phyloP scores from a whole-genome alignment of 2,797 vertebrate genomes.

The Philypnodon macrostomus region DNA sequence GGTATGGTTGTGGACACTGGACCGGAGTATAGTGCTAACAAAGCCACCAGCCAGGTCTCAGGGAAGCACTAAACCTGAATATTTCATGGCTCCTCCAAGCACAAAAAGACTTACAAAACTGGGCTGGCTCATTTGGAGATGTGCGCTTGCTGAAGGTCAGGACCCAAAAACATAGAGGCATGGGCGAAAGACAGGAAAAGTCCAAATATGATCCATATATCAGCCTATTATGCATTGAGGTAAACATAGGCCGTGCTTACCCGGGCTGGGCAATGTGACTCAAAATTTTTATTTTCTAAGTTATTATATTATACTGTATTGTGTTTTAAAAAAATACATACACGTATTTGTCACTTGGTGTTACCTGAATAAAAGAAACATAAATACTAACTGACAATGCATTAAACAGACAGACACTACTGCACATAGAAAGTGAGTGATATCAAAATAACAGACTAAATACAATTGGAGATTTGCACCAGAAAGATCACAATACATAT shows the following conservation, averaged over 20 bases:
- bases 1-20: conserved; percentile 51
- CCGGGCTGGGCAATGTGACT: too few species aligned
- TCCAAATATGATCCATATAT: conserved; percentile 59
- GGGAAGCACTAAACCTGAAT: conserved; percentile 90
- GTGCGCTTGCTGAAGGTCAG: conserved; percentile 79
- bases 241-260: conserved; percentile 3
- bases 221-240: conserved; percentile 9
- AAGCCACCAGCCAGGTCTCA: conserved; percentile 94
- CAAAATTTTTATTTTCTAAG: not conserved
- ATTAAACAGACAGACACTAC: too few species aligned
- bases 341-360: too few species aligned
- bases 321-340: too few species aligned
- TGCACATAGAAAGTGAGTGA: too few species aligned
- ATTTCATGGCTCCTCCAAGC: conserved; percentile 95
- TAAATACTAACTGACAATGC: too few species aligned
- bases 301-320: too few species aligned
- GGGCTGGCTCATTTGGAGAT: conserved; percentile 84
- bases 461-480: too few species aligned
- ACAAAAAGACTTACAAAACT: conserved; percentile 91
- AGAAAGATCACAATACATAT: too few species aligned
- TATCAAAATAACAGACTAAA: too few species aligned
- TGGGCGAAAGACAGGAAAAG: conserved; percentile 75
- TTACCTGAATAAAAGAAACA: too few species aligned
- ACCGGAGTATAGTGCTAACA: conserved; percentile 75
- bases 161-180: conserved; percentile 72